Base-by-base conservation (phyloP, 2,888 invertebrate genomes). In the Melangyna quadrimaculata region DNA sequence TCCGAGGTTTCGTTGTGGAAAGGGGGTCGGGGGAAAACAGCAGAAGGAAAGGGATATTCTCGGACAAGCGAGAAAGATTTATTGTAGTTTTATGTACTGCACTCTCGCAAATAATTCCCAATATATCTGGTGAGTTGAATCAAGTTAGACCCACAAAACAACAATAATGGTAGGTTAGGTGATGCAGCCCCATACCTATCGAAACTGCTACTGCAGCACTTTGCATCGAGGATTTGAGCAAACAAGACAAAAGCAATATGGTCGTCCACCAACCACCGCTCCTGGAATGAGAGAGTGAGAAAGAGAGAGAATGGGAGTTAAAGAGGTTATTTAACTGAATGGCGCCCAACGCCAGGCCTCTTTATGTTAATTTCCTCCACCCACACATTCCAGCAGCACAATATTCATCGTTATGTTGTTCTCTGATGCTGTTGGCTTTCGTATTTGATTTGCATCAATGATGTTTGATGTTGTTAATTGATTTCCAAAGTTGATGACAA, bases 381-480 rank as follows among this genome's bases (percentile, higher is more conserved):
- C 55, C 72, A 29, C 61, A 71, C 70, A 82, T 78, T 78, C 67
- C 82, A 65, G 37, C 59, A 45, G 40, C 63, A 40, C 22, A 35
- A 43, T 45, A 19, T 37, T 70, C 24, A 17, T 40, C 48, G 67
- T 37, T 67, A 51, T 51, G 12, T 48, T 17, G 65, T 29, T 1
- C 14, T 40, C n/a, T n/a, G 61, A 22, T 57, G 48, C 80, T 48
- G 51, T 51, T 51, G 72, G 69, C 43, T 73, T 67, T 73, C 59
- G 73, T 86, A 86, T 86, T 86, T 86, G 86, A 86, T 86, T 86
- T 86, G 86, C 86, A 86, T 86, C 86, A 86, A 81, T 86, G 86
- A 86, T 91, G 90, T 91, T 91, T 91, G 91, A 91, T 91, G 91
- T 91, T 91, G 91, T 91, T 91, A 91, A 91, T 91, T 91, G 91